Evolutionary conservation across 2,888 invertebrate species (phyloP), one percentile per base, ranked within the genome.

Genomic region (Xestoiulus laeticollis): DNA sequence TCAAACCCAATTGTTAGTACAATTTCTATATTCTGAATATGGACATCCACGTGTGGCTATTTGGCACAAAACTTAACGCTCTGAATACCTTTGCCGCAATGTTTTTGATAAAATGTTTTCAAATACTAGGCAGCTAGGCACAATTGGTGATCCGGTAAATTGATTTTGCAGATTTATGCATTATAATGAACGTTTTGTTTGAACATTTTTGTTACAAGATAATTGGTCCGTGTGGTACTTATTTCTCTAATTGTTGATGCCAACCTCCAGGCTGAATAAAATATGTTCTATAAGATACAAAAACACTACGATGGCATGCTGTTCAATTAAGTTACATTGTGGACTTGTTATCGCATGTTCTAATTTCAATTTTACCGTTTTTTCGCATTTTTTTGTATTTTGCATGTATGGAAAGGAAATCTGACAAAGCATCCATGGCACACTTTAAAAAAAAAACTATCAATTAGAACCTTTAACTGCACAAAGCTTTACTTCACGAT

Each of bases 31-130:
- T 16, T n/a, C 59, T 4, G 3, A 19, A n/a, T 48, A 6, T 48
- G 1, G 19, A 48, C 19, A 48, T 59, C 59, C 59, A 48, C 48
- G 48, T 48, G 59, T 59, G n/a, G n/a, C n/a, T 59, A 59, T 59
- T 59, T 59, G 59, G 59, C 59, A 59, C 59, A 19, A 38, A 38
- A 59, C 59, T 59, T 59, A 59, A 59, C 59, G 59, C 59, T 59
- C 59, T 59, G 59, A 59, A 59, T 59, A 59, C 59, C 59, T n/a
- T 59, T 59, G 59, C 2, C 6, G 59, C n/a, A 59, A 38, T 38
- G 59, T 59, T 59, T 59, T 59, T 59, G 38, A 38, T 38, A 59
- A n/a, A 59, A 59, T n/a, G 5, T 8, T 38, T 38, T 38, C 5
- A 8, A 38, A 38, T 38, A 38, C 59, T 2, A 19, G 38, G n/a